Base-by-base conservation (phyloP, 2,113 vertebrate genomes). In the Eidolon helvum region DNA sequence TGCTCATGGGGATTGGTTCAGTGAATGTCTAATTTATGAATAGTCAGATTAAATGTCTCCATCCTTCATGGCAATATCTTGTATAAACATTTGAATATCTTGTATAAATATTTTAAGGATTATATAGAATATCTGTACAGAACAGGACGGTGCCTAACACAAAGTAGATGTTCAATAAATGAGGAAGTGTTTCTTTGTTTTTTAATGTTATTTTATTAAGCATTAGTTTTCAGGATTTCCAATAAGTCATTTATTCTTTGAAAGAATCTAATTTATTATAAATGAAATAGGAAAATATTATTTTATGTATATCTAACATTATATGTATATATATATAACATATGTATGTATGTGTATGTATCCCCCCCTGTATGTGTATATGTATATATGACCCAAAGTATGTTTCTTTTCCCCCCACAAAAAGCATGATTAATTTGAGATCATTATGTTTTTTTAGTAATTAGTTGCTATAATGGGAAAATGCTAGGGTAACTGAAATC, bases 171-270 rank as follows among this genome's bases (percentile, higher is more conserved):
- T 6, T 53, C 9, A 88, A 40, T 57, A 88, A 79, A 40, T 22
- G 35, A 85, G 24, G 7, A 68, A 57, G 4, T 84, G 0, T 87
- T 92, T 63, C 15, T 48, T 85, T 89, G 4, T 10, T 53, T 85
- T 71, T 48, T 24, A 69, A 35, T 33, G 2, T 50, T 71, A 61
- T 45, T 86, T 89, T 82, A 69, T 83, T 72, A 74, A 91, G 15
- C 10, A 61, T 79, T 53, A 66, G 59, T 97, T 86, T 92, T 96
- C 82, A 93, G 33, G 14, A 85, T 85, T 66, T 59, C 91, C 26
- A 35, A 71, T 45, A 95, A 65, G 66, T 48, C 53, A 10, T 53
- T 66, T 84, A 38, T 93, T 95, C 40, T 61, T 80, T 94, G 72
- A 63, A 10, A 1, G 59, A 96, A 69, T 0, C 26, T 83, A 77